Evolutionary conservation across 1,140 invertebrate species (phyloP).

Genomic region (Pseudomyrmex pallidus): DNA sequence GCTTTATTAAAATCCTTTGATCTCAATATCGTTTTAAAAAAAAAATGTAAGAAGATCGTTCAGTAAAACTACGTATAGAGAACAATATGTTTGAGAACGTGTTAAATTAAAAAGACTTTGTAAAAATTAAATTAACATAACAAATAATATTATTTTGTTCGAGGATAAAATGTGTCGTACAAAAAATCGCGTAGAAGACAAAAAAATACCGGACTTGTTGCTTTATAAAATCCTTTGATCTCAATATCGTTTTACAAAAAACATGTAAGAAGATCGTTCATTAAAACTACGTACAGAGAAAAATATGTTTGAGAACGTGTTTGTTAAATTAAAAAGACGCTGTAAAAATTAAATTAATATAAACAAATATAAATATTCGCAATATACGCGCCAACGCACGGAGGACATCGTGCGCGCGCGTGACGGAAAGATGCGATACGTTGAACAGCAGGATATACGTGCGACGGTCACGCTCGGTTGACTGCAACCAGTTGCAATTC

Average conservation of each 20-base stretch:
- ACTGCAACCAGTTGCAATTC: conserved; percentile 59
- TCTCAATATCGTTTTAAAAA: background rate
- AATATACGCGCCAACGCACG: no score
- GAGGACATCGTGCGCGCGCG: background rate
- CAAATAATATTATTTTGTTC: no score
- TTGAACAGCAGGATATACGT: conserved; percentile 39
- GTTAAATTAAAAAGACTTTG: background rate
- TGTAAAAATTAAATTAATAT: background rate
- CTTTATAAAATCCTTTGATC: background rate
- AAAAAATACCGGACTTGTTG: no score
- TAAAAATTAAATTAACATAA: background rate
- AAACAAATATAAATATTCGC: background rate
- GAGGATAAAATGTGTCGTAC: no score
- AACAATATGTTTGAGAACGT: background rate
- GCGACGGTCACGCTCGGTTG: conserved; percentile 63
- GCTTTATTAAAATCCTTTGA: background rate
- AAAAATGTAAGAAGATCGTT: background rate
- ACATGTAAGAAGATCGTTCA: background rate
- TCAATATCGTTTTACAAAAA: background rate
- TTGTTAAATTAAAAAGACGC: background rate
- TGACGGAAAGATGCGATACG: conserved; percentile 38
- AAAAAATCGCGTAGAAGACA: no score
- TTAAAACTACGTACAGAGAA: background rate
- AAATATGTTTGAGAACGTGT: background rate
- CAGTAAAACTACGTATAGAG: background rate